Percentiles rank a stretch among this genome's conserved stretches.
Evolutionary conservation across 2,888 invertebrate species (phyloP).

Genomic region (Rutpela maculata): DNA sequence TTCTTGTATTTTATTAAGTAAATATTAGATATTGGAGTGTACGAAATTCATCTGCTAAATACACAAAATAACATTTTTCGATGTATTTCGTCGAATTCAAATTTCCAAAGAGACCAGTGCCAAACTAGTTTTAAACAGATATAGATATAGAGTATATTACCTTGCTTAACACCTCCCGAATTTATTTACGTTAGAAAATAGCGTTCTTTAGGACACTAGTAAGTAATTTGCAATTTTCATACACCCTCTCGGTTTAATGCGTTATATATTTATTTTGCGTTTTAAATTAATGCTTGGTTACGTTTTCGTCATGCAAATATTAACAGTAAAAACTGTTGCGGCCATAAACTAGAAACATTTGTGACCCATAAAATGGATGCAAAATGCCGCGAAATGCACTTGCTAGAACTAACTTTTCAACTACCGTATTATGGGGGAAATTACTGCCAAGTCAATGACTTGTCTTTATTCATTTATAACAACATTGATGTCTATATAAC

Average conservation of each 20-base stretch:
- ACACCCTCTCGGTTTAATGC: background rate
- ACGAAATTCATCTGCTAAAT: no score
- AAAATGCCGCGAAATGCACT: slow-evolving; percentile 28
- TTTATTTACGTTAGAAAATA: no score
- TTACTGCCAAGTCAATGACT: slow-evolving; percentile 18
- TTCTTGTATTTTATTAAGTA: no score
- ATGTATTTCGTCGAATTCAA: no score
- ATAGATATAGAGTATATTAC: no score
- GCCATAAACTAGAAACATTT: slow-evolving; percentile 20
- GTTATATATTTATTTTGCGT: background rate
- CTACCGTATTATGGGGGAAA: slow-evolving; percentile 16
- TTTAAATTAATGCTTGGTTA: slow-evolving; percentile 3
- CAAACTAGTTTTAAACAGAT: no score
- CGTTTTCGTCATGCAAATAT: slow-evolving; percentile 23
- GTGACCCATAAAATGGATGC: slow-evolving; percentile 22
- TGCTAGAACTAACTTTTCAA: slow-evolving; percentile 24
- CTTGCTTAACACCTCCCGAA: no score
- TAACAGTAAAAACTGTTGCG: slow-evolving; percentile 3
- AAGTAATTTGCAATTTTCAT: background rate
- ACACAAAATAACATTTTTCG: no score
- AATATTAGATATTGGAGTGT: no score
- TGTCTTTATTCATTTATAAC: slow-evolving; percentile 1
- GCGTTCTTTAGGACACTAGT: no score
- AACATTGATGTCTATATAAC: background rate
- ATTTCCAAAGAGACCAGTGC: no score